Evolutionary conservation across 2,797 vertebrate genomes (phyloP).

Genomic region (Pagetopsis macropterus): DNA sequence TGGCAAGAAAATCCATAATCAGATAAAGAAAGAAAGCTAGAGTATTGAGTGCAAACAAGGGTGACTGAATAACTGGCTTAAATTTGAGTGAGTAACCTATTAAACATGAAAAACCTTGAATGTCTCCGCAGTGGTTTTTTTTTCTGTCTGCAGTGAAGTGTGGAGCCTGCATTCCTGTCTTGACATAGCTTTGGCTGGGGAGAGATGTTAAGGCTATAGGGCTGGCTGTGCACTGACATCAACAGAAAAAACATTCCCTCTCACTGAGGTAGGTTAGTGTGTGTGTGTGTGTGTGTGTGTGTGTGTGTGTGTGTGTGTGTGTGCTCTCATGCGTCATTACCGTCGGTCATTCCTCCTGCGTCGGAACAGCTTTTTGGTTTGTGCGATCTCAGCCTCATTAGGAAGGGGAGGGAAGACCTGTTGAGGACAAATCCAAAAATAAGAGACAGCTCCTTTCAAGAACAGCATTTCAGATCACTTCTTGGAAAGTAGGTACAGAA

Average conservation of each 20-base stretch:
- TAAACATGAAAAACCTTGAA: conserved; percentile 43
- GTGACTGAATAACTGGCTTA: conserved; percentile 39
- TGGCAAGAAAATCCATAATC: conserved; percentile 20
- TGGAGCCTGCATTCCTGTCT: conserved; percentile 68
- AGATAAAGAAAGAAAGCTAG: conserved; percentile 5
- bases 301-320: conserved; percentile 10
- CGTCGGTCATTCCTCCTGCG: conserved; percentile 92
- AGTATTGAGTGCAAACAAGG: conserved; percentile 12
- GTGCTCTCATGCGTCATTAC: conserved; percentile 76
- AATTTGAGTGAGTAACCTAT: conserved; percentile 36
- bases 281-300: conserved; percentile 19
- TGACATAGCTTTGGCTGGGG: conserved; percentile 62
- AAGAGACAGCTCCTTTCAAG: conserved; percentile 45
- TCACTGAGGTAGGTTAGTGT: conserved; percentile 39
- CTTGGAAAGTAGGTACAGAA: conserved; percentile 13
- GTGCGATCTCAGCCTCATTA: conserved; percentile 95
- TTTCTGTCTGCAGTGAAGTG: conserved; percentile 49
- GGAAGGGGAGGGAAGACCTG: conserved; percentile 93
- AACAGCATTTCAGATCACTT: conserved; percentile 11
- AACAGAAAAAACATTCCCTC: conserved; percentile 59
- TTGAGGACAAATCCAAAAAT: conserved; percentile 49
- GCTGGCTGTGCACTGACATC: conserved; percentile 60
- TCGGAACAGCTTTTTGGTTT: conserved; percentile 97
- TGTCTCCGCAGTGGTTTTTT: conserved; percentile 34
- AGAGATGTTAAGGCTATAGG: conserved; percentile 56